Evolutionary conservation across 2,797 vertebrate genomes (phyloP).

Genomic region (Alfaro cultratus): DNA sequence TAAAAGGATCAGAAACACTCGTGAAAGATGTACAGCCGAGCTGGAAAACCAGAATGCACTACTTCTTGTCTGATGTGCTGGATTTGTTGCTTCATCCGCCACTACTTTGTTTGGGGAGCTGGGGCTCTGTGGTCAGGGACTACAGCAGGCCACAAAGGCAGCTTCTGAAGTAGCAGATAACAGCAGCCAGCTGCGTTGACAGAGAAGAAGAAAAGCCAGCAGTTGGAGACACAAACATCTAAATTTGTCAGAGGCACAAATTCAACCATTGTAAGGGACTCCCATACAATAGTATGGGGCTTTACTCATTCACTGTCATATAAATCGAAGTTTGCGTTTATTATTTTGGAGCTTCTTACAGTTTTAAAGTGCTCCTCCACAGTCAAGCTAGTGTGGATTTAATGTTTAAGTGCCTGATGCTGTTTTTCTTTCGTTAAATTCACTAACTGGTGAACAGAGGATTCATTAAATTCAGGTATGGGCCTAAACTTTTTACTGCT

Average conservation of each 20-base stretch:
- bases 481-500: not conserved
- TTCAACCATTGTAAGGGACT: slow-evolving; percentile 7
- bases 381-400: not conserved
- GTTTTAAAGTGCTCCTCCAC: not conserved
- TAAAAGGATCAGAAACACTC: slow-evolving; percentile 46
- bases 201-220: slow-evolving; percentile 42
- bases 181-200: slow-evolving; percentile 51
- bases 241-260: slow-evolving; percentile 46
- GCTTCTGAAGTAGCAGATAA: slow-evolving; percentile 69
- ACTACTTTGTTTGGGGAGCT: slow-evolving; percentile 64
- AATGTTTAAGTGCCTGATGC: not conserved
- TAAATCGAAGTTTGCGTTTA: not conserved
- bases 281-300: not conserved
- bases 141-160: slow-evolving; percentile 63
- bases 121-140: slow-evolving; percentile 67
- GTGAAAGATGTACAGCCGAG: slow-evolving; percentile 38
- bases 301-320: slow-evolving; percentile 6
- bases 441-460: too few relatives aligned
- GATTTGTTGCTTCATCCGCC: slow-evolving; percentile 72
- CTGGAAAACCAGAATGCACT: slow-evolving; percentile 44
- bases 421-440: not conserved
- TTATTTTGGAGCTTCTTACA: not conserved
- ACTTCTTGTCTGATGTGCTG: slow-evolving; percentile 66
- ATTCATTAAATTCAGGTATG: too few relatives aligned
- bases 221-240: slow-evolving; percentile 43